Evolutionary conservation across 2,888 invertebrate species (phyloP), one percentile per base, ranked within the genome.

Genomic region (Parnassius apollo): DNA sequence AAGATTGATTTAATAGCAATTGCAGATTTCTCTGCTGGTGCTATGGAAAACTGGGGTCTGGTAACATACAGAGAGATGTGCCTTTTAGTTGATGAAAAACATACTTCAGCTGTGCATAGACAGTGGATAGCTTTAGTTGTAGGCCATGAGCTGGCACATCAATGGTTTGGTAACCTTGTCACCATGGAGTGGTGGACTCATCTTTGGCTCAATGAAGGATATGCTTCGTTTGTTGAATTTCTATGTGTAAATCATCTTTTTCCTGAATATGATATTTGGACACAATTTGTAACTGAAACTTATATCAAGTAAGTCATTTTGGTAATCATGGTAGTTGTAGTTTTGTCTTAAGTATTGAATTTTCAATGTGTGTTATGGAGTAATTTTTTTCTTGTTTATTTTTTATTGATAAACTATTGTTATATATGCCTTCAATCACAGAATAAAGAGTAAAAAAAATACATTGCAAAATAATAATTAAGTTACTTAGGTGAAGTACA

Each of bases 111-210:
- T 3, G 94, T 94, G 62, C 93, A 95, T 58, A 95, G 96, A 72
- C 97, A 98, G 79, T 95, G 95, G 88, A 96, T 98, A 73, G 98
- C 98, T 0, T 85, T 98, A 22, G 96, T 98, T 0, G 96, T 97
- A 25, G 96, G 96, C 0, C 99, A 99, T 85, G 99, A 99, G 84
- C 90, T 99, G 57, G 98, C 98, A 2, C 99, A 99, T 85, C 98
- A 98, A 83, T 99, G 99, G 99, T 99, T 99, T 87, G 99, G 99
- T 9, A 98, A 99, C 83, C 93, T 99, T 54, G 98, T 98, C 1
- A 99, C 98, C 35, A 98, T 99, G 98, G 97, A 98, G 85, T 98
- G 98, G 98, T 98, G 98, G 98, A 98, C 98, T 2, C 97, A 98
- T 88, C 89, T 97, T 45, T 99, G 98, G 98, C 89, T 99, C 46